Base-by-base conservation (phyloP, 1,140 invertebrate species). In the Drosophila punjabiensis region DNA sequence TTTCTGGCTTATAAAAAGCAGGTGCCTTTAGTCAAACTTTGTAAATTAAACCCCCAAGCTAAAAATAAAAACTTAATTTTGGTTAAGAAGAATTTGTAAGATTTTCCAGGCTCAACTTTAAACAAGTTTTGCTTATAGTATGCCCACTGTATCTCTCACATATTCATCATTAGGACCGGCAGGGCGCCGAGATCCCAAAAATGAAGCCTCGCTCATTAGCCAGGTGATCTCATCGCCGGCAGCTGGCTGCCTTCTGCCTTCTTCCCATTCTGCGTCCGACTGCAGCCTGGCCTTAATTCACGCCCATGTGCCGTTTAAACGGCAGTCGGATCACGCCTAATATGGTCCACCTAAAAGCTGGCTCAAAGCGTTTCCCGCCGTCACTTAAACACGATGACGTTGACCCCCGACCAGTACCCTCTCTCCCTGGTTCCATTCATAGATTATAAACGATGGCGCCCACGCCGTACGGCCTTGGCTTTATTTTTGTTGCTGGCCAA, bases 201-300 rank as follows among this genome's bases (percentile, higher is more conserved):
- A 13, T 62, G 14, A 62, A 62, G 56, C 47, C 45, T 13, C 32
- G 7, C 20, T 74, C 69, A 74, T 61, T 73, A 52, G 68, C 35
- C 28, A 37, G 69, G 11, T 78, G 56, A 39, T 61, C 56, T 69
- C 64, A 78, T 78, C 64, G 48, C n/a, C 43, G 24, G 33, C 61
- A 8, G 14, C 24, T 24, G 24, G 33, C 61, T 14, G 14, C 9
- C n/a, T n/a, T n/a, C 50, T 67, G 53, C 35, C 37, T 60, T 41
- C 48, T 69, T 56, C 50, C 73, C 30, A 53, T 65, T 76, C 66
- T 70, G 41, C 16, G 53, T 41, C 45, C 62, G 68, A 76, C 76
- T 64, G 81, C 84, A 81, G 50, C 35, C 56, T 81, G 66, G 83
- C 85, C 85, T 90, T 89, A 89, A 85, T 85, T 85, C 70, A 85